phyloP scores from a whole-genome alignment of 2,888 invertebrate genomes.

The Cancer borealis region DNA sequence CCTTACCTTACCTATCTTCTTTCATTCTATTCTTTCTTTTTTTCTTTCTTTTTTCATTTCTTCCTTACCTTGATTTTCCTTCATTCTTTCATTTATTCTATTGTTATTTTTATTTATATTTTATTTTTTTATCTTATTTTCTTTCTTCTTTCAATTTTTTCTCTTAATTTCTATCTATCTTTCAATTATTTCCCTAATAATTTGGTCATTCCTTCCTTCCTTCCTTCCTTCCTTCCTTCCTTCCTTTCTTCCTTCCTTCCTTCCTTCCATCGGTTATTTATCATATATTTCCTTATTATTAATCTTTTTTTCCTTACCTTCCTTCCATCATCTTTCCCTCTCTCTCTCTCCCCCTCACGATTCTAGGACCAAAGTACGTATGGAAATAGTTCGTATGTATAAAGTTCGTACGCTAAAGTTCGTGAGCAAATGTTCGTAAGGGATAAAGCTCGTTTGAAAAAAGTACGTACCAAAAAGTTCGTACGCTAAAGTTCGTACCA shows the following conservation, averaged over 20 bases:
- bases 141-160: background rate
- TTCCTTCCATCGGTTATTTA: background rate
- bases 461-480: too few species aligned
- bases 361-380: too few species aligned
- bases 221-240: background rate
- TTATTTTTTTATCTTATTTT: background rate
- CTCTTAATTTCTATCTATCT: background rate
- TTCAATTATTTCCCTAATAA: background rate
- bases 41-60: background rate
- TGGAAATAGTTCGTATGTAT: too few species aligned
- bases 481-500: too few species aligned
- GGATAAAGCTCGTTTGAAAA: too few species aligned
- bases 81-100: background rate
- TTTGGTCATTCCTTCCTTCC: background rate
- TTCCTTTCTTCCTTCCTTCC: background rate
- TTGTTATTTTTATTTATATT: background rate
- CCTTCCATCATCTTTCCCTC: background rate
- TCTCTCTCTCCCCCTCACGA: background rate
- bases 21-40: background rate
- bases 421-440: too few species aligned
- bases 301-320: background rate
- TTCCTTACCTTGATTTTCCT: background rate
- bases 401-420: too few species aligned
- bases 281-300: background rate
- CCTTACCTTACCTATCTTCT: background rate